Evolutionary conservation across 35 echinoderm and acorn worm genomes (phyloP).

Genomic region (Hemicentrotus pulcherrimus): DNA sequence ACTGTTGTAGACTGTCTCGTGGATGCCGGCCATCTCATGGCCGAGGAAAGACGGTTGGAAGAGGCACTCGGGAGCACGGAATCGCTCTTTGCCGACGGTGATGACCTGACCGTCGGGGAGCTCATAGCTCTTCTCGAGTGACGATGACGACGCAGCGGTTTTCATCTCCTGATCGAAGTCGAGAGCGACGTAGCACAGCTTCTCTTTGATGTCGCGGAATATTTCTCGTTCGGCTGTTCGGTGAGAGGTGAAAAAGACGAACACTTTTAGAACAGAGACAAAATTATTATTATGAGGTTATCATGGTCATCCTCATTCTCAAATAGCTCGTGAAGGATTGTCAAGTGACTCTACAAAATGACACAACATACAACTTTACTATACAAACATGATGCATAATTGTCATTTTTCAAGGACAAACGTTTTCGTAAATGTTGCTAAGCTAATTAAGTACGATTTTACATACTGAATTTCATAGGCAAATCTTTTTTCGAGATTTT

Average conservation of each 20-base stretch:
- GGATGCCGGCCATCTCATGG: slow-evolving; percentile 71
- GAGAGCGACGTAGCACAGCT: slow-evolving; percentile 81
- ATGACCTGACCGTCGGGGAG: slow-evolving; percentile 92
- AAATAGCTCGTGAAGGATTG: too few relatives aligned
- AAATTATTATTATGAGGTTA: too few relatives aligned
- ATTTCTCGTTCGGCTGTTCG: slow-evolving; percentile 88
- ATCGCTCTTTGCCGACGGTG: slow-evolving; percentile 92
- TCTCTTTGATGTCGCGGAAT: slow-evolving; percentile 94
- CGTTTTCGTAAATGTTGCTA: too few relatives aligned
- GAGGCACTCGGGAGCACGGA: slow-evolving; percentile 67
- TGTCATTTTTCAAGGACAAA: too few relatives aligned
- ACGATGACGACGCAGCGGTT: slow-evolving; percentile 71
- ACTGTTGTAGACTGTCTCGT: slow-evolving; percentile 83
- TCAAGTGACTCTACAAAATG: too few relatives aligned
- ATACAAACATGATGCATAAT: too few relatives aligned
- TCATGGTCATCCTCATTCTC: too few relatives aligned
- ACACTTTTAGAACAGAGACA: neutral
- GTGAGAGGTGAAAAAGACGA: too few relatives aligned
- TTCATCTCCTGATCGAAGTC: slow-evolving; percentile 94
- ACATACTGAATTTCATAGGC: too few relatives aligned
- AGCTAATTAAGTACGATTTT: too few relatives aligned
- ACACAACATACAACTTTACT: too few relatives aligned
- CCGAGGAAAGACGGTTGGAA: slow-evolving; percentile 76
- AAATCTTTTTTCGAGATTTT: too few relatives aligned
- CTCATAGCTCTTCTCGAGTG: slow-evolving; percentile 87